Percentiles rank a stretch among this genome's conserved stretches.
These are phyloP conservation scores for Enteromius paludinosus DNA, from an alignment of 2,797 vertebrate genomes.

Conservation along the genomic window DNA sequence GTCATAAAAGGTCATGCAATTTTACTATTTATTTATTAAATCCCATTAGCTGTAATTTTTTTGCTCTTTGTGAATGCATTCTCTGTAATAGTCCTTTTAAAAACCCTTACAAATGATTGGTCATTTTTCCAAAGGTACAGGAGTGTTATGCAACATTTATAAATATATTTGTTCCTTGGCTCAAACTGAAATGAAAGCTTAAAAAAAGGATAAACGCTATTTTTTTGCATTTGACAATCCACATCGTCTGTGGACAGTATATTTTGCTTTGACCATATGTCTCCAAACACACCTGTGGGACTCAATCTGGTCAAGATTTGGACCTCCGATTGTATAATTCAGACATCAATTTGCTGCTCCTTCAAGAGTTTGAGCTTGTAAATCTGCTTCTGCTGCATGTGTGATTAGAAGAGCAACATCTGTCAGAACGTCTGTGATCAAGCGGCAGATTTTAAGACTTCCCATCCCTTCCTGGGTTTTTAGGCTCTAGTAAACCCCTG, in stretches of 20 bases:
- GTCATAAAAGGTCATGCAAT: neutral
- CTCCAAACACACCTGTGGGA: slow-evolving; percentile 9
- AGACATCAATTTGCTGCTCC: neutral
- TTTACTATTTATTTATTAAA: neutral
- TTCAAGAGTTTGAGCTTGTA: slow-evolving; percentile 5
- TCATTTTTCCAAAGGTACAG: neutral
- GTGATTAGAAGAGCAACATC: slow-evolving; percentile 21
- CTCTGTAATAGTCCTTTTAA: neutral
- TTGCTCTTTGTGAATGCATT: neutral
- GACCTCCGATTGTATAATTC: neutral
- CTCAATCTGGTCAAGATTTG: too few relatives aligned
- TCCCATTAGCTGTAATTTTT: too few relatives aligned
- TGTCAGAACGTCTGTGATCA: slow-evolving; percentile 3
- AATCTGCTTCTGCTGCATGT: neutral
- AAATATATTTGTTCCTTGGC: neutral
- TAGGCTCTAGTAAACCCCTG: neutral
- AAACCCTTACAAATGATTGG: neutral
- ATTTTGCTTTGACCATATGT: neutral
- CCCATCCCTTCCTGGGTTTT: neutral
- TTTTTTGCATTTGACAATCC: neutral
- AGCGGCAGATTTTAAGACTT: neutral
- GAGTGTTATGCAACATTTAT: neutral
- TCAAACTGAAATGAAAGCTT: neutral
- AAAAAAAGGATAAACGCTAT: neutral
- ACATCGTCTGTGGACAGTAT: neutral